Evolutionary conservation across 2,888 invertebrate species (phyloP).

Genomic region (Spisula solida): DNA sequence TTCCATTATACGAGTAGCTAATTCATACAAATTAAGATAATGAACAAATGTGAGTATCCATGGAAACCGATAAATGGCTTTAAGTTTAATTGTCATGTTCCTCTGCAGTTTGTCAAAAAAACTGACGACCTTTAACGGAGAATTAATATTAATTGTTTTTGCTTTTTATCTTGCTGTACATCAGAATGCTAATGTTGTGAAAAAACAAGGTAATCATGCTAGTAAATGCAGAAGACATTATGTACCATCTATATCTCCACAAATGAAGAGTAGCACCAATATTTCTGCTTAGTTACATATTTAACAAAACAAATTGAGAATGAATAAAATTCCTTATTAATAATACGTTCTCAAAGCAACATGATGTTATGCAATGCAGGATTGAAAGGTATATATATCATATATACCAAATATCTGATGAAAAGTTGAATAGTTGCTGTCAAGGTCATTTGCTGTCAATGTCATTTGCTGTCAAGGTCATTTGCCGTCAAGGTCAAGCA

Average conservation of each 20-base stretch:
- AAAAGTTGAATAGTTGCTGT: not conserved
- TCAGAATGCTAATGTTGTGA: not conserved
- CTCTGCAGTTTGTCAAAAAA: too few relatives aligned
- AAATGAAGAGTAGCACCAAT: slow-evolving; percentile 14
- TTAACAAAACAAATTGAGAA: not conserved
- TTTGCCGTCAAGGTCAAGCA: not conserved
- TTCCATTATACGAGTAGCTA: not conserved
- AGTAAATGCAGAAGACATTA: not conserved
- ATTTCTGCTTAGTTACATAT: slow-evolving; percentile 4
- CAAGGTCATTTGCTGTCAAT: too few relatives aligned
- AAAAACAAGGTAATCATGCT: not conserved
- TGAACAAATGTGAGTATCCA: not conserved
- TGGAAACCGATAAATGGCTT: not conserved
- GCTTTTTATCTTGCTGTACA: not conserved
- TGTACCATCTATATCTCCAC: not conserved
- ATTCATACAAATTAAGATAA: not conserved
- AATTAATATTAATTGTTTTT: not conserved
- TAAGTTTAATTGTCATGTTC: too few relatives aligned
- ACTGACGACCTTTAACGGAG: not conserved
- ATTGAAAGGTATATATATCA: not conserved
- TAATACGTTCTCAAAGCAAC: not conserved
- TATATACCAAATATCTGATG: not conserved
- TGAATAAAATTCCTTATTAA: not conserved
- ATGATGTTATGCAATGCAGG: not conserved
- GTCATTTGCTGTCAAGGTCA: too few relatives aligned